Evolutionary conservation across 2,888 invertebrate genomes (phyloP).

Genomic region (Clusia tigrina): DNA sequence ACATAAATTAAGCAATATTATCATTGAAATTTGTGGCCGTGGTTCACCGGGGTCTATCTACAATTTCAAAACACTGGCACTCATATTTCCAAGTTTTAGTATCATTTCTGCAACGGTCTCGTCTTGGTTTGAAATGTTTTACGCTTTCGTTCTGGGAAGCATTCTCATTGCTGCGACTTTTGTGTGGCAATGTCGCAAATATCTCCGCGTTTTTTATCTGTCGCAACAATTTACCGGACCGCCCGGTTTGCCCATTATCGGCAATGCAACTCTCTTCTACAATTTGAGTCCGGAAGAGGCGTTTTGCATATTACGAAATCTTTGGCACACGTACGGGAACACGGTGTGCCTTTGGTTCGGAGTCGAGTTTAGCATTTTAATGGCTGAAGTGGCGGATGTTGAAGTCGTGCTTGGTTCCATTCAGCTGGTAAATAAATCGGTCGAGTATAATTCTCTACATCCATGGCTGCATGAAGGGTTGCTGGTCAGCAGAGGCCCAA

Average conservation of each 20-base stretch:
- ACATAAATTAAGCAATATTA: no score
- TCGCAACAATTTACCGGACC: constrained; percentile 44
- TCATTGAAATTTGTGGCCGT: no score
- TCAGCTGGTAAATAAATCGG: constrained; percentile 38
- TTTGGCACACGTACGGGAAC: constrained; percentile 32
- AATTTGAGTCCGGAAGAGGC: constrained; percentile 35
- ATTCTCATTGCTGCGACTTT: constrained; percentile 27
- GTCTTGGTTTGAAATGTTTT: background rate
- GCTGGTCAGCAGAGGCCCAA: constrained; percentile 48
- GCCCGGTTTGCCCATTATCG: constrained; percentile 65
- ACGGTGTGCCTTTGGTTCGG: constrained; percentile 42
- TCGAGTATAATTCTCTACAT: constrained; percentile 38
- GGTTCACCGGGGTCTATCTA: no score
- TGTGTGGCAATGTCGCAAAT: no score
- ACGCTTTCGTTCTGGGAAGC: background rate
- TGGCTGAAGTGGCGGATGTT: constrained; percentile 41
- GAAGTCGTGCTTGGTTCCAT: constrained; percentile 38
- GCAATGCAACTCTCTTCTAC: constrained; percentile 61
- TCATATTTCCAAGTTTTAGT: no score
- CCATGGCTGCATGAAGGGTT: constrained; percentile 50
- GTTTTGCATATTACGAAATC: constrained; percentile 24
- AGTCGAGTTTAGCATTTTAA: constrained; percentile 37
- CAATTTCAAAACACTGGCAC: no score
- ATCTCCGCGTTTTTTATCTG: constrained; percentile 32
- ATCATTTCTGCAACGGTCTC: no score